Conservation (phyloP, 2,888 invertebrate genomes). For the Cordilura impudica region DNA sequence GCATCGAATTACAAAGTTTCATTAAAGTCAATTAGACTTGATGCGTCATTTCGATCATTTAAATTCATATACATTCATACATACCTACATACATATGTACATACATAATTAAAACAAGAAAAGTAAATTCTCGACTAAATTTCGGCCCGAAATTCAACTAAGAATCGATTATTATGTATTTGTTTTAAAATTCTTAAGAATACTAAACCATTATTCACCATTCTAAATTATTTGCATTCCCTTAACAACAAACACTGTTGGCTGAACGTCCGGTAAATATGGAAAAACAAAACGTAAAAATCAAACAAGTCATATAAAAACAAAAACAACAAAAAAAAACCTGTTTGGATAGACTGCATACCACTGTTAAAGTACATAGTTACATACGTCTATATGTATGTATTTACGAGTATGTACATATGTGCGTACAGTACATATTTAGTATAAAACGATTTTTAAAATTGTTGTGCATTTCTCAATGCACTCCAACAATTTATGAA, state of each 20-base stretch:
- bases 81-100: not conserved
- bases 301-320: conserved; percentile 20
- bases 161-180: too few relatives aligned
- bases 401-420: too few relatives aligned
- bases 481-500: not conserved
- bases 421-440: too few relatives aligned
- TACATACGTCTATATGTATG: too few relatives aligned
- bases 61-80: too few relatives aligned
- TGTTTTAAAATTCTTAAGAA: too few relatives aligned
- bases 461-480: not conserved
- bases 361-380: not conserved
- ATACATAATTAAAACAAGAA: not conserved
- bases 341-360: conserved; percentile 27
- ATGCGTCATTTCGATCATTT: too few relatives aligned
- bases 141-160: too few relatives aligned
- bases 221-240: not conserved
- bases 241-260: not conserved
- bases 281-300: conserved; percentile 31
- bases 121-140: too few relatives aligned
- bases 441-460: too few relatives aligned
- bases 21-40: too few relatives aligned
- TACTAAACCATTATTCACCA: not conserved
- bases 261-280: conserved; percentile 52
- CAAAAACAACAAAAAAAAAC: conserved; percentile 40
- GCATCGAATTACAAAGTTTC: too few relatives aligned